Evolutionary conservation across 2,113 vertebrate genomes (phyloP).

Genomic region (Parotia lawesii): DNA sequence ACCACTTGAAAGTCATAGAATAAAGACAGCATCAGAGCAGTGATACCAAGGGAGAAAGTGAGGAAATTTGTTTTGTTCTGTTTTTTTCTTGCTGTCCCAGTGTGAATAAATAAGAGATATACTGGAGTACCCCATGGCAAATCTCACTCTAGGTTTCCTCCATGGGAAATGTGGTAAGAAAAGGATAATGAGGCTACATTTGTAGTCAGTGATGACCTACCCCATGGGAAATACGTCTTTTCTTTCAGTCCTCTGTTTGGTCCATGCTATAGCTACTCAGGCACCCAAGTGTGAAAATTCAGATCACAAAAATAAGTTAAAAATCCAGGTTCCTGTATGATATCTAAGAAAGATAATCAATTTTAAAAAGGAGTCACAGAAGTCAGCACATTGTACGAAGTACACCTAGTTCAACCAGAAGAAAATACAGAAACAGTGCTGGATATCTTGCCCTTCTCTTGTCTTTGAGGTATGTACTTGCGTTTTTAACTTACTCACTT

Average conservation of each 20-base stretch:
- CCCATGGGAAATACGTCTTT: background rate
- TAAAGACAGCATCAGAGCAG: background rate
- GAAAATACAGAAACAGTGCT: background rate
- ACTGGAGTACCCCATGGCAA: background rate
- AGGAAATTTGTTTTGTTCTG: background rate
- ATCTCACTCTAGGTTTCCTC: background rate
- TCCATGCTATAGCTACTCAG: background rate
- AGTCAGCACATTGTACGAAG: background rate
- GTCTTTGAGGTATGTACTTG: background rate
- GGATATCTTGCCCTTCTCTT: background rate
- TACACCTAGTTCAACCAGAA: background rate
- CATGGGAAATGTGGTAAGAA: background rate
- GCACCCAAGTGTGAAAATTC: background rate
- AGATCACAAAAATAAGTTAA: background rate
- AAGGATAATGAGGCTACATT: background rate
- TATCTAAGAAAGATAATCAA: background rate
- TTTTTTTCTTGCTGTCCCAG: background rate
- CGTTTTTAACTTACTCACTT: background rate
- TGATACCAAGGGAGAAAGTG: background rate
- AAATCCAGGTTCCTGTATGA: background rate
- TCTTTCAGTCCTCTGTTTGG: background rate
- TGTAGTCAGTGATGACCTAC: background rate
- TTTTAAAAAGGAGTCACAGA: background rate
- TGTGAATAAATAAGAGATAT: background rate
- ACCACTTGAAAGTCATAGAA: background rate